Base-by-base conservation (phyloP, 2,113 vertebrate species). In the Catagonus wagneri region DNA sequence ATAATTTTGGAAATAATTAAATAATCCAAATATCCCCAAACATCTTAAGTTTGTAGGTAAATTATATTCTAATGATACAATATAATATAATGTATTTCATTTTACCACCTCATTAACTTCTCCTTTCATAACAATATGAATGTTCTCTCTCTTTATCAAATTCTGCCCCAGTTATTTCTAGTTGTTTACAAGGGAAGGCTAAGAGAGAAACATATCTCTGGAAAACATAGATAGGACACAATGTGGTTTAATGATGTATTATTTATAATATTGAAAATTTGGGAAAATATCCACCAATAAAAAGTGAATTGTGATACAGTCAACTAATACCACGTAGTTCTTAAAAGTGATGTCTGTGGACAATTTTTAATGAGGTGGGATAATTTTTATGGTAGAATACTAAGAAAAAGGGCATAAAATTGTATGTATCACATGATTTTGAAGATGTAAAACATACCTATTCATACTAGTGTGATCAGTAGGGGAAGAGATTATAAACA, bases 191-290 rank as follows among this genome's bases (percentile, higher is more conserved):
- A 75, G 56, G 32, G 63, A 58, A 54, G 36, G 27, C 23, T 50
- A 44, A 81, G 39, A 74, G 56, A 66, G 58, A 89, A 75, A 22
- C 34, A 27, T 25, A 56, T 75, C 52, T 74, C 78, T 68, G 39
- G 19, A 84, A 89, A 84, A 84, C 27, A 84, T 1, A 81, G 60
- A 29, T 71, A 54, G 65, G 11, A 71, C 29, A 79, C 58, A 83
- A 52, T 20, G 44, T 78, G 56, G 22, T 90, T 95, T 96, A 74
- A 61, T 54, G 27, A 12, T 68, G 5, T 66, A 23, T 95, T 95
- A 61, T 65, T 81, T 83, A 22, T 76, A 44, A 68, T 71, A 75
- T 5, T 74, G 22, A 92, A 66, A 87, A 34, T 32, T 66, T 39
- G 61, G 36, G 36, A 9, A 83, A 87, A 78, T 86, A 92, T 74